Evolutionary conservation across 1,140 invertebrate genomes (phyloP).

Genomic region (Gryllus bimaculatus): DNA sequence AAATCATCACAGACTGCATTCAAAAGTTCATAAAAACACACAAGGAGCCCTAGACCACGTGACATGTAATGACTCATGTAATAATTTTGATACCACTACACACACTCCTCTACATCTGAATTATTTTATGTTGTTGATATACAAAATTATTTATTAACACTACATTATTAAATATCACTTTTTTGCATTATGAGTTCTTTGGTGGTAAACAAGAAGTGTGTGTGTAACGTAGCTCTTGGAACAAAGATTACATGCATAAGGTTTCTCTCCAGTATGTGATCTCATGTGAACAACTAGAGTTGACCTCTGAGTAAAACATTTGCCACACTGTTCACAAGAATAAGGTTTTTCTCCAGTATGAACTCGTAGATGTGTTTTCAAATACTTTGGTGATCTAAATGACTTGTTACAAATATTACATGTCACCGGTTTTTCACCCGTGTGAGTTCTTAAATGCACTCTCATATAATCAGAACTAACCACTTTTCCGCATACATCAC

Average conservation of each 20-base stretch:
- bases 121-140: too few relatives aligned
- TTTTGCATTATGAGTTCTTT: conserved; percentile 7
- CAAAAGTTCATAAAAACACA: too few relatives aligned
- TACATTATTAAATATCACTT: background rate
- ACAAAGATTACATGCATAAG: conserved; percentile 41
- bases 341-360: conserved; percentile 18
- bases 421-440: conserved; percentile 10
- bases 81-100: too few relatives aligned
- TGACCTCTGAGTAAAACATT: conserved; percentile 54
- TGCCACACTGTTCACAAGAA: conserved; percentile 24
- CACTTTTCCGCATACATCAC: conserved; percentile 8
- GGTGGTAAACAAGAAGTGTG: background rate
- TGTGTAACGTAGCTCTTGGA: conserved; percentile 2
- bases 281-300: conserved; percentile 38
- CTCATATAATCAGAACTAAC: background rate
- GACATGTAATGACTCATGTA: too few relatives aligned
- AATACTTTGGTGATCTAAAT: background rate
- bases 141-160: too few relatives aligned
- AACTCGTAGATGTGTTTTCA: conserved; percentile 9
- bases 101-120: too few relatives aligned
- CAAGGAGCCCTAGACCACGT: too few relatives aligned
- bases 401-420: conserved; percentile 16
- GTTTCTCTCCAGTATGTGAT: conserved; percentile 29
- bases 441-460: conserved; percentile 13
- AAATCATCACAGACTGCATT: too few relatives aligned